phyloP scores from a whole-genome alignment of 2,888 invertebrate genomes.

The Drosophila paramelanica region DNA sequence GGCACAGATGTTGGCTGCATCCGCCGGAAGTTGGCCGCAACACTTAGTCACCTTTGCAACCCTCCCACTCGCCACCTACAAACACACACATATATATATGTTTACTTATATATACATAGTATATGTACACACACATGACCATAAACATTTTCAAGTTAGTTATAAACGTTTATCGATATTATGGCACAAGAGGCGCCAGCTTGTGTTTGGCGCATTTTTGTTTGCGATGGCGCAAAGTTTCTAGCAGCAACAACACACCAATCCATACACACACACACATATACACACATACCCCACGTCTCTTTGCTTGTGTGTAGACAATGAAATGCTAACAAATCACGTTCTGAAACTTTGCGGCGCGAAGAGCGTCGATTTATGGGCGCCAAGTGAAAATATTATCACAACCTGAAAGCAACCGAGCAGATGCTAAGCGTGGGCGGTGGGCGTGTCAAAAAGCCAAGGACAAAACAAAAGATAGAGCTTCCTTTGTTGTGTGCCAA shows the following conservation, averaged over 20 bases:
- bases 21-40: slow-evolving; percentile 75
- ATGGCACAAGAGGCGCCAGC: slow-evolving; percentile 44
- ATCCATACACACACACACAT: background rate
- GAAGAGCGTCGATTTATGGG: slow-evolving; percentile 70
- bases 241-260: slow-evolving; percentile 14
- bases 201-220: slow-evolving; percentile 30
- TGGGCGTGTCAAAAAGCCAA: slow-evolving; percentile 4
- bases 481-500: background rate
- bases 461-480: slow-evolving; percentile 2
- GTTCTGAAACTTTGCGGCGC: slow-evolving; percentile 59
- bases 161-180: slow-evolving; percentile 80
- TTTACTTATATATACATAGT: background rate
- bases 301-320: slow-evolving; percentile 57
- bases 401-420: slow-evolving; percentile 23
- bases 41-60: slow-evolving; percentile 40
- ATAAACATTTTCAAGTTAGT: slow-evolving; percentile 71
- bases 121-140: slow-evolving; percentile 28
- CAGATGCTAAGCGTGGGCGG: background rate
- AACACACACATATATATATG: slow-evolving; percentile 3
- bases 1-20: slow-evolving; percentile 67
- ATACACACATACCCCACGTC: background rate
- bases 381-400: slow-evolving; percentile 74
- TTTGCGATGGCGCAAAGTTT: slow-evolving; percentile 35
- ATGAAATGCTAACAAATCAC: slow-evolving; percentile 68
- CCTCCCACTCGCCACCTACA: slow-evolving; percentile 6